Evolutionary conservation across 2,888 invertebrate genomes (phyloP), one percentile per base, ranked within the genome.

Genomic region (Torymus tubicola): DNA sequence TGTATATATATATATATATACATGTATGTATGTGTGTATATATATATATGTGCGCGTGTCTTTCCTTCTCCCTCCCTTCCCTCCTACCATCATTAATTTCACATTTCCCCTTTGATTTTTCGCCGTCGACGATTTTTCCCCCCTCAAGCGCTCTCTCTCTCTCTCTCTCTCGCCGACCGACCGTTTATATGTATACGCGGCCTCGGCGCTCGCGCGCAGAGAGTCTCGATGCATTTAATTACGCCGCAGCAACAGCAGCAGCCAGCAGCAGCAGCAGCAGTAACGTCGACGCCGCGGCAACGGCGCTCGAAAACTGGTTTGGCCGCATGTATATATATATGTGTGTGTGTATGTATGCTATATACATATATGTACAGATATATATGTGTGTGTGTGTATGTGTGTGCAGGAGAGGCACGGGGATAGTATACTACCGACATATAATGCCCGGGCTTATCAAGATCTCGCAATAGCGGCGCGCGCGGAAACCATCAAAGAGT

Each of bases 401-500:
- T 18, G 14, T 70, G 76, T 55, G 71, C 18, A 64, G 31, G 31
- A 31, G 31, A 31, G 31, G 31, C 78, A 75, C 84, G 80, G 82
- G 85, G 85, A 84, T 84, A 85, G 86, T 86, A 86, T 85, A 87
- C 86, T 84, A 84, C 85, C 86, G 85, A 86, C 87, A 84, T 87
- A 88, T 88, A 87, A 89, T 88, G 87, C 88, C 86, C 21, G 80
- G 82, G 88, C 88, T 89, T 89, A 89, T 90, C 88, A 87, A 88
- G 87, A 89, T 89, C 88, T 87, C 87, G 88, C 88, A 87, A 87
- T 86, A 86, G 85, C 87, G 84, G 85, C 84, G 86, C 86, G 85
- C 86, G 88, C 89, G 88, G 88, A 87, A 88, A 89, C 86, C 88
- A 88, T 89, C 89, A 89, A 89, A 89, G 89, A 87, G 86, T 89